Percentiles rank a stretch among this genome's conserved stretches.
phyloP scores from a whole-genome alignment of 30 jellyfish, hydroid and myxozoan species.

The Hydra vulgaris region DNA sequence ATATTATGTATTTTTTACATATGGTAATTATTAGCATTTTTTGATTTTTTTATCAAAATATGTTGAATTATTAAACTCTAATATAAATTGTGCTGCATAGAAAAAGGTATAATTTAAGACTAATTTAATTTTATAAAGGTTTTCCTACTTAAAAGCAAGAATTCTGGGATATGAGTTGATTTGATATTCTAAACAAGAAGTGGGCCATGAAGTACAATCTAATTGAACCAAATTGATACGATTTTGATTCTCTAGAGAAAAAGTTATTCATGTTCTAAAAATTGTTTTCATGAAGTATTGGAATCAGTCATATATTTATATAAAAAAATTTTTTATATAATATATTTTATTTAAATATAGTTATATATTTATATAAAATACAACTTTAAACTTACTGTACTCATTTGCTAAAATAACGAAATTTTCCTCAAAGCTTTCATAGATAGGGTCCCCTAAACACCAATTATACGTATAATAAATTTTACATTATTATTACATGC shows the following conservation, averaged over 20 bases:
- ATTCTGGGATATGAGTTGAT: not conserved
- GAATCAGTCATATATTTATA: too few relatives aligned
- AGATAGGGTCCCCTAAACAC: not conserved
- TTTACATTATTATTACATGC: not conserved
- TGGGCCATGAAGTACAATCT: slow-evolving; percentile 8
- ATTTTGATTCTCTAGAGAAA: not conserved
- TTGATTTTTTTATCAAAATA: too few relatives aligned
- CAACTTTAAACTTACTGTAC: not conserved
- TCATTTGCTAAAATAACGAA: not conserved
- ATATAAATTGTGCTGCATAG: not conserved
- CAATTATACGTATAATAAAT: not conserved
- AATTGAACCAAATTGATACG: not conserved
- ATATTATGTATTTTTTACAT: not conserved
- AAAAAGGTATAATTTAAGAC: too few relatives aligned
- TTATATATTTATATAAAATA: too few relatives aligned
- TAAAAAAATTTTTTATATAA: too few relatives aligned
- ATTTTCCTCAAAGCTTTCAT: not conserved
- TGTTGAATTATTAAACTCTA: not conserved
- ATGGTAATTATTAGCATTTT: too few relatives aligned
- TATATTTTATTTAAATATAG: too few relatives aligned
- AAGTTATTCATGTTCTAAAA: too few relatives aligned
- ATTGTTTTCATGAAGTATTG: too few relatives aligned
- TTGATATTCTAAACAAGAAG: not conserved
- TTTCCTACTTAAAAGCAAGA: not conserved
- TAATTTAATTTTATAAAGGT: not conserved